These are phyloP conservation scores for Callorhinus ursinus DNA, from an alignment of 2,113 vertebrate genomes.

Conservation along the genomic window DNA sequence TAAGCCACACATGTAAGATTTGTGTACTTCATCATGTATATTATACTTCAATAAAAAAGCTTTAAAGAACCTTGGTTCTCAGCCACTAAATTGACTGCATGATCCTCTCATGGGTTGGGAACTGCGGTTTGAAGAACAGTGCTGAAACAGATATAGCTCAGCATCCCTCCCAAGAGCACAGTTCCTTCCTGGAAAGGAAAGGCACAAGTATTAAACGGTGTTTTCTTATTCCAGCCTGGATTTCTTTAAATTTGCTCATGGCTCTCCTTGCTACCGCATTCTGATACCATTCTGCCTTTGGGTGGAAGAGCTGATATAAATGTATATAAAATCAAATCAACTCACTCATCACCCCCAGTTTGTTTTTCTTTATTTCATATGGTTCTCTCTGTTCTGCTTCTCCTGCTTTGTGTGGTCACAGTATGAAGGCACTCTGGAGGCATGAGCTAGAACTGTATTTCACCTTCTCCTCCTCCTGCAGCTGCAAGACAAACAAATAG, in stretches of 20 bases:
- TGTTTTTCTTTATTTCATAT: background rate
- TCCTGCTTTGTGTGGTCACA: background rate
- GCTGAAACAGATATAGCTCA: background rate
- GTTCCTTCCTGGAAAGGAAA: background rate
- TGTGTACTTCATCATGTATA: background rate
- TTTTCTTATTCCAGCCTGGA: background rate
- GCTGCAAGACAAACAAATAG: background rate
- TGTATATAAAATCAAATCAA: background rate
- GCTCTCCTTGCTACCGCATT: background rate
- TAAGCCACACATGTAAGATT: background rate
- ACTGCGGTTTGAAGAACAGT: background rate
- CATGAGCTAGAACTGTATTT: background rate
- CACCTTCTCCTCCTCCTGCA: background rate
- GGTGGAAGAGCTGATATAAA: background rate
- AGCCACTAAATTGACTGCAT: background rate
- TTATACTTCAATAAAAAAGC: background rate
- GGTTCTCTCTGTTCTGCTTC: background rate
- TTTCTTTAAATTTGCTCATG: slow-evolving; percentile 26
- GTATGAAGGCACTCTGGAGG: background rate
- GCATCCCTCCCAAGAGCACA: background rate
- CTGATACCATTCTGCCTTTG: background rate
- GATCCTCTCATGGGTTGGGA: background rate
- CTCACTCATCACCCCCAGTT: background rate
- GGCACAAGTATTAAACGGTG: background rate
- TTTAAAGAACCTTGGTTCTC: background rate